Evolutionary conservation across 2,888 invertebrate genomes (phyloP), one percentile per base, ranked within the genome.

Genomic region (Ormia ochracea): DNA sequence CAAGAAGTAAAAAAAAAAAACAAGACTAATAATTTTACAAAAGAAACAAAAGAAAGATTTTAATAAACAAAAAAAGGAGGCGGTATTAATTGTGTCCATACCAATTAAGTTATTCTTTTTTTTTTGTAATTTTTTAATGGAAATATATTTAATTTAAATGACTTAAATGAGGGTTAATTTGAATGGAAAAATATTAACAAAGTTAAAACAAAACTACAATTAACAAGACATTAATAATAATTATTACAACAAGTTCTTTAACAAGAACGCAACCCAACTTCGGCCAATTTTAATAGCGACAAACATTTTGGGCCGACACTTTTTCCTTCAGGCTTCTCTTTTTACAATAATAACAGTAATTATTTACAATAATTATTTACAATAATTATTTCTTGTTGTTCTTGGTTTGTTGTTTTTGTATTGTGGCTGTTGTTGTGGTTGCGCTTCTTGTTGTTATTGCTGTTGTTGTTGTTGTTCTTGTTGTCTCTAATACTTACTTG

Each of bases 401-500:
- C n/a, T n/a, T n/a, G n/a, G n/a, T n/a, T n/a, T n/a, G n/a, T n/a
- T n/a, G n/a, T n/a, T n/a, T n/a, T n/a, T n/a, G n/a, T n/a, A n/a
- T n/a, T n/a, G n/a, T n/a, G n/a, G n/a, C n/a, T n/a, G n/a, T n/a
- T n/a, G n/a, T n/a, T n/a, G n/a, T n/a, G n/a, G n/a, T n/a, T n/a
- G n/a, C n/a, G n/a, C 26, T 56, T 14, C 28, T 17, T 54, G 17
- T 33, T 61, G 19, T n/a, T 45, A 4, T 58, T 65, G n/a, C 14
- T 17, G 4, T 56, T 50, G 7, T 19, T 5, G 4, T 31, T 59
- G 10, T 45, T 54, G 14, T 31, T 58, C 28, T 63, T 54, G 12
- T 36, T 45, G 19, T 41, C 10, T 10, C 4, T 28, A 54, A 1
- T 26, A 93, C 95, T 93, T 89, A 96, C 96, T 96, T 90, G 96